Conservation (phyloP, 2,888 invertebrate genomes). For the Norana najaformis region DNA sequence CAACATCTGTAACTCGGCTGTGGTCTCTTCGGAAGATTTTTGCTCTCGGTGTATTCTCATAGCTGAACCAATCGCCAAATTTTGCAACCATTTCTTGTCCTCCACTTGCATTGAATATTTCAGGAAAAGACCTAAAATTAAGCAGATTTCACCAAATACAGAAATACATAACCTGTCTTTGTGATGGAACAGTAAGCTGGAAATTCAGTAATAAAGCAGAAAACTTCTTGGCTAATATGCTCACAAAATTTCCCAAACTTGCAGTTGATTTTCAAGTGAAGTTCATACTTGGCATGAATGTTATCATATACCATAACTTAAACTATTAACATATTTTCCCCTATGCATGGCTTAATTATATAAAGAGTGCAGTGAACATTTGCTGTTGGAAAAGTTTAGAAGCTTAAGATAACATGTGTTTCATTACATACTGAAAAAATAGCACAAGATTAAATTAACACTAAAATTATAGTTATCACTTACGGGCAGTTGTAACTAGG, state of each 20-base stretch:
- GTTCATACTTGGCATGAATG: not conserved
- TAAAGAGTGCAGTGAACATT: not conserved
- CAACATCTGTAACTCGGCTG: conserved; percentile 66
- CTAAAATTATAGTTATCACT: conserved; percentile 45
- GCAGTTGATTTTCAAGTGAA: too few relatives aligned
- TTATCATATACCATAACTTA: not conserved
- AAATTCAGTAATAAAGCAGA: not conserved
- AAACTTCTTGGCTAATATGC: not conserved
- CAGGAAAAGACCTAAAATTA: conserved; percentile 66
- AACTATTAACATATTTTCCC: not conserved
- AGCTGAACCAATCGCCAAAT: conserved; percentile 70
- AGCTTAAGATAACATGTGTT: not conserved
- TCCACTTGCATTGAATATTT: conserved; percentile 71
- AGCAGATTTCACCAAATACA: not conserved
- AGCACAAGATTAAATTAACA: not conserved
- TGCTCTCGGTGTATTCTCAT: conserved; percentile 71
- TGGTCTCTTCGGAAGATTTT: conserved; percentile 71
- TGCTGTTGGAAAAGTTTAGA: not conserved
- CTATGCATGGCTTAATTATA: not conserved
- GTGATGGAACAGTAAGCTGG: not conserved
- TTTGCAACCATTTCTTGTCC: conserved; percentile 67
- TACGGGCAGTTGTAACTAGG: conserved; percentile 74
- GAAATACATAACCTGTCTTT: not conserved
- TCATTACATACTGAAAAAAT: not conserved
- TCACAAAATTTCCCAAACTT: not conserved